Percentiles rank a stretch among this genome's conserved stretches.
Conservation (phyloP, 2,888 invertebrate genomes). For the Sussaba pulchella region DNA sequence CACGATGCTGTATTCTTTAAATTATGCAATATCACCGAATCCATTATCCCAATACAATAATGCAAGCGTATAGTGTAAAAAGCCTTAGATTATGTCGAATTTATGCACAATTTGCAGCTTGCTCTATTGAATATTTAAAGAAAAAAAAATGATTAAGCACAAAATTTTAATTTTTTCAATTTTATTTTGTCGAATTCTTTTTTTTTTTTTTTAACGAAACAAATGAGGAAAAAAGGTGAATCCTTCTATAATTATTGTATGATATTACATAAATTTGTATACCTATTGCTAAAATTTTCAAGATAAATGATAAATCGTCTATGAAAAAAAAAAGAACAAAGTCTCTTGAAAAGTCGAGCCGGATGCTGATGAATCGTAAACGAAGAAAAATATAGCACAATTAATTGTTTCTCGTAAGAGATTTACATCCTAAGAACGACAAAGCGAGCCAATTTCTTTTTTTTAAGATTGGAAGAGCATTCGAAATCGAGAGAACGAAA, state of each 20-base stretch:
- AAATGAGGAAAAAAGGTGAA: slow-evolving; percentile 61
- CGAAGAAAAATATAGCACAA: slow-evolving; percentile 41
- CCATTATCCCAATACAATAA: slow-evolving; percentile 71
- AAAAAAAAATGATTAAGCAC: slow-evolving; percentile 73
- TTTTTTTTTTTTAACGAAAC: slow-evolving; percentile 44
- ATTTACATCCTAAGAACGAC: slow-evolving; percentile 14
- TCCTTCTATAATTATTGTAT: slow-evolving; percentile 74
- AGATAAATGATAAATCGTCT: slow-evolving; percentile 59
- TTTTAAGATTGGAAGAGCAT: slow-evolving; percentile 19
- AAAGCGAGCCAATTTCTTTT: slow-evolving; percentile 13
- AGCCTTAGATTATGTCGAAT: slow-evolving; percentile 80
- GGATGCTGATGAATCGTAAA: slow-evolving; percentile 74
- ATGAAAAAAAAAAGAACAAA: slow-evolving; percentile 58
- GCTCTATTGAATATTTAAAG: slow-evolving; percentile 72
- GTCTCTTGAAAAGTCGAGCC: slow-evolving; percentile 69
- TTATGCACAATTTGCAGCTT: slow-evolving; percentile 80
- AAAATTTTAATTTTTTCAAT: slow-evolving; percentile 73
- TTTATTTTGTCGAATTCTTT: too few relatives aligned
- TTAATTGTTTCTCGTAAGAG: slow-evolving; percentile 47
- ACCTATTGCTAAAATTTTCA: slow-evolving; percentile 63
- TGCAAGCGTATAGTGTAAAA: slow-evolving; percentile 79
- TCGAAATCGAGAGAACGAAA: slow-evolving; percentile 49
- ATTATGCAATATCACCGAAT: slow-evolving; percentile 69
- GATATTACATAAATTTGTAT: slow-evolving; percentile 76
- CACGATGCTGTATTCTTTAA: slow-evolving; percentile 82